Base-by-base conservation (phyloP, 1,140 invertebrate genomes). In the Lordiphosa stackelbergi region DNA sequence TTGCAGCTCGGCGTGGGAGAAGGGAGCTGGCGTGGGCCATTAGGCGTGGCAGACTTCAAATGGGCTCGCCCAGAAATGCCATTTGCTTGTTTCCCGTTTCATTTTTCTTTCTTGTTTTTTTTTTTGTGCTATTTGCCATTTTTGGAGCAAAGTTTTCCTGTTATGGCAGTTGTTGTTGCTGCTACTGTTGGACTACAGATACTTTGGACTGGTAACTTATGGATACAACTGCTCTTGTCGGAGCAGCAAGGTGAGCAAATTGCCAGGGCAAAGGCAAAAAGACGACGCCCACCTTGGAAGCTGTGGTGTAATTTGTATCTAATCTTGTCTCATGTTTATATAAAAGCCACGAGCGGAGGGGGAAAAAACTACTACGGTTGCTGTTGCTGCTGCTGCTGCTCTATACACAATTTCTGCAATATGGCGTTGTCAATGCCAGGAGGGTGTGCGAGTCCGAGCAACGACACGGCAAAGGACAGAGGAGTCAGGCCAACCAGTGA, bases 261-360 rank as follows among this genome's bases (percentile, higher is more conserved):
- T 79, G 75, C 70, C 66, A 71, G 54, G 43, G 51, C 28, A 43
- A 41, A 31, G 13, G 36, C 35, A 5, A n/a, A 53, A 11, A 28
- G 36, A 51, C 47, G 35, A 58, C 56, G 71, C 63, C 71, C 68
- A 83, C 77, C 75, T 75, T 75, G 71, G 77, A 65, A 72, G 75
- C 77, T 77, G 72, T 73, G 77, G 66, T 75, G 75, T 81, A 81
- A 81, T 81, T 81, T 81, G 77, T 81, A 81, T 81, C 77, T 81
- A 81, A 81, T 83, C 75, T 81, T 64, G 72, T 66, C 75, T 81
- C 75, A 81, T 81, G 75, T 81, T 81, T 81, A 81, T 81, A 83
- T 81, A 83, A 81, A 81, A 81, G 77, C 74, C 65, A 74, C 75
- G 62, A 69, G 53, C 54, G 48, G 43, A 35, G 45, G 10, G 53